Conservation (phyloP, 2,888 invertebrate species). For the Tetrapedia diversipes region DNA sequence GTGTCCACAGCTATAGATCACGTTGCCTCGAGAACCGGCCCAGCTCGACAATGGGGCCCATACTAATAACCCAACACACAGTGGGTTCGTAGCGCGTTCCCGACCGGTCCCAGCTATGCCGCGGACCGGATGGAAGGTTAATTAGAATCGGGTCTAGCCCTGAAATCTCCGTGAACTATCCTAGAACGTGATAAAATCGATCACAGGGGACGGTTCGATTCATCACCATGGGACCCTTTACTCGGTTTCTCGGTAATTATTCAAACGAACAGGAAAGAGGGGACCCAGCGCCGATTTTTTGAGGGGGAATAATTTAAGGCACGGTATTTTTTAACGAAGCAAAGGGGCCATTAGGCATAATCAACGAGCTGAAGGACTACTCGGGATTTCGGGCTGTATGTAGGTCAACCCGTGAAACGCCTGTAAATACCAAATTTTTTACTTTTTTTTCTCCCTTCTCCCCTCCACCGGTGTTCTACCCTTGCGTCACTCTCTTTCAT, state of each 20-base stretch:
- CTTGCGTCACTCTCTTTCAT: too few relatives aligned
- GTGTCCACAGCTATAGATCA: constrained; percentile 55
- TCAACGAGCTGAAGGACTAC: neutral
- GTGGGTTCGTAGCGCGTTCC: constrained; percentile 16
- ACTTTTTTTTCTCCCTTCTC: neutral
- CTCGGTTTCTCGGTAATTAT: constrained; percentile 29
- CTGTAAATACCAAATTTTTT: neutral
- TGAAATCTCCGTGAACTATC: constrained; percentile 3
- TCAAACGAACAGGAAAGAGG: constrained; percentile 5
- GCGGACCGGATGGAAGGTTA: constrained; percentile 41
- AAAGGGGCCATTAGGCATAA: neutral
- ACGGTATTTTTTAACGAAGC: neutral
- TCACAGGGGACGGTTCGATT: constrained; percentile 1
- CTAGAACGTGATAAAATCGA: constrained; percentile 38
- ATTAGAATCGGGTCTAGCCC: constrained; percentile 42
- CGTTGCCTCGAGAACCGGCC: constrained; percentile 21
- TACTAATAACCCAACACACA: constrained; percentile 50
- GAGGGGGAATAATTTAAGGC: neutral
- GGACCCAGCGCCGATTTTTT: neutral
- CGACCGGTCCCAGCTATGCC: constrained; percentile 6
- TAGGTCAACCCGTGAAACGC: neutral
- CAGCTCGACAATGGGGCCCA: constrained; percentile 54
- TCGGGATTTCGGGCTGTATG: neutral
- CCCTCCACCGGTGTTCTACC: too few relatives aligned
- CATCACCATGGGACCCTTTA: neutral